Base-by-base conservation (phyloP, 2,113 vertebrate species). In the Plestiodon gilberti region DNA sequence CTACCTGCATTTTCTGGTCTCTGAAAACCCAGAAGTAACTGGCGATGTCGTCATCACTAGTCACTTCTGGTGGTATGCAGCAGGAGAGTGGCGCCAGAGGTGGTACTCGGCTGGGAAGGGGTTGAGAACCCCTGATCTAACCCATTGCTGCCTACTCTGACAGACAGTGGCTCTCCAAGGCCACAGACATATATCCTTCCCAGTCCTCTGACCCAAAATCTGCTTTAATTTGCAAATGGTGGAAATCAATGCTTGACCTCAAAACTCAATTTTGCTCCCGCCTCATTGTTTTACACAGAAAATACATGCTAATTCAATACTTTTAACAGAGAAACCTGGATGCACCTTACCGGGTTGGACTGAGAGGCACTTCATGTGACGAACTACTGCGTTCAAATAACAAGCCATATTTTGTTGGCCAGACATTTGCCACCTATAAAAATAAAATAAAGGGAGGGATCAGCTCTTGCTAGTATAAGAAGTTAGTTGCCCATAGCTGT, bases 351-450 rank as follows among this genome's bases (percentile, higher is more conserved):
- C 98, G 97, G 25, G 97, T 96, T 23, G 96, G 95, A 90, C 96
- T 97, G 35, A 96, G 94, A 81, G 98, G 97, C 69, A 96, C 91
- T 73, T 99, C 98, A 74, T 97, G 96, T 0, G 95, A 93, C 70
- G 97, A 95, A 93, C 95, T 98, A 94, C 97, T 98, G 85, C 98
- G 96, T 90, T 99, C 98, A 70, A 99, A 97, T 61, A 99, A 93
- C 92, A 99, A 95, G 81, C 99, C 99, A 76, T 98, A 99, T 80
- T 98, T 98, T 48, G 98, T 99, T 57, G 98, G 96, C 98, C 98
- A 99, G 52, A 98, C 97, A 25, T 97, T 97, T 40, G 98, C 98
- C 4, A 99, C 99, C 98, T 99, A 43, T 14, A 75, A 67, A 89
- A 57, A n/a, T n/a, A 70, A 77, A 48, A 69, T 0, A 30, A 0